These are phyloP conservation scores for Pocota personata DNA, from an alignment of 2,888 invertebrate species.

Conservation along the genomic window DNA sequence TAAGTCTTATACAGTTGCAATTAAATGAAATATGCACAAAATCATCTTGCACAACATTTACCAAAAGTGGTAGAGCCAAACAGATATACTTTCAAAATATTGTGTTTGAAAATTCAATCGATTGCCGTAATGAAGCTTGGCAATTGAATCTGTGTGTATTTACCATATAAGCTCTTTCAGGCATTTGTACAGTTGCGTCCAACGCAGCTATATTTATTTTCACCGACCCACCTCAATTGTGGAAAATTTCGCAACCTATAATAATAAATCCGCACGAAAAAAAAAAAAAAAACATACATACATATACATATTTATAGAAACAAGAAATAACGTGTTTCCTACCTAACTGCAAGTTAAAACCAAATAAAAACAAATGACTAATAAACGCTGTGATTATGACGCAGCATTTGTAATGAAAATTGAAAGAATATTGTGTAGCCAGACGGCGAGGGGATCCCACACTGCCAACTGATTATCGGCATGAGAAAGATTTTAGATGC, in stretches of 20 bases:
- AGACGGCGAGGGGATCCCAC: conserved; percentile 3
- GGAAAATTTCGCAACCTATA: neutral
- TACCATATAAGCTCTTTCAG: neutral
- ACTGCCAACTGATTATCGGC: neutral
- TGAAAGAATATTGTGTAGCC: neutral
- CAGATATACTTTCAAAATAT: neutral
- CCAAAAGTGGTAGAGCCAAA: neutral
- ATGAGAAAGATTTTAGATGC: neutral
- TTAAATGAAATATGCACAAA: neutral
- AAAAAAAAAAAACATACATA: neutral
- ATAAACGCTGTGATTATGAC: neutral
- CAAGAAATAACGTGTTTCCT: neutral
- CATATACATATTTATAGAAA: neutral
- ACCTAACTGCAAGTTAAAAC: neutral
- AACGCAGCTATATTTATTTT: neutral
- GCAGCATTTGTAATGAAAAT: conserved; percentile 4
- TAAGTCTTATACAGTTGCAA: no score
- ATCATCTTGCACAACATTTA: neutral
- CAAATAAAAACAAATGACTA: neutral
- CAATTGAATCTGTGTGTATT: neutral
- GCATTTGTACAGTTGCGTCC: neutral
- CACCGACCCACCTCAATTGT: neutral
- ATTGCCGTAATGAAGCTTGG: neutral
- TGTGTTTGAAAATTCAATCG: neutral
- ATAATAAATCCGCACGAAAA: neutral